These are phyloP conservation scores for Motacilla tschutschensis DNA, from an alignment of 2,113 vertebrate genomes.

Conservation along the genomic window DNA sequence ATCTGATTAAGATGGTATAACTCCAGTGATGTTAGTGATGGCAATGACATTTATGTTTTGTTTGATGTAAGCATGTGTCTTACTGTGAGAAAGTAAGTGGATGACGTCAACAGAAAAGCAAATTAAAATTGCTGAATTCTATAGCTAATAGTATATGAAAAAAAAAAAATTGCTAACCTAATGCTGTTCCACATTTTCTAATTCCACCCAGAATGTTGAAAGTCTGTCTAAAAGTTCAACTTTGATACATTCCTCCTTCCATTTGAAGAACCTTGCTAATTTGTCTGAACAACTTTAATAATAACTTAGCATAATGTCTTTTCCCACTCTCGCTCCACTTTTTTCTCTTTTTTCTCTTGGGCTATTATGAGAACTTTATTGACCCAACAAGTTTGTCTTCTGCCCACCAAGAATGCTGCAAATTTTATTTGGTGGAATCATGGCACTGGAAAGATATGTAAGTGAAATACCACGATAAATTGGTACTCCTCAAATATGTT, in stretches of 20 bases:
- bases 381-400: conserved; percentile 44
- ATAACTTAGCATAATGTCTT: conserved; percentile 12
- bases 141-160: accelerated
- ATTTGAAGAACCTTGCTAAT: background rate
- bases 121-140: background rate
- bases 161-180: background rate
- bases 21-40: background rate
- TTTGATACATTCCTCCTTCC: background rate
- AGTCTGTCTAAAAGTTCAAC: background rate
- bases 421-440: conserved; percentile 49
- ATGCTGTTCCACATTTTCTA: background rate
- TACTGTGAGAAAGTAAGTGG: background rate
- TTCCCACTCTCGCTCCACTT: conserved; percentile 6
- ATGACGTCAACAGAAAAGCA: background rate
- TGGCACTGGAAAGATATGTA: background rate
- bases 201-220: background rate
- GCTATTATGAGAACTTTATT: conserved; percentile 22
- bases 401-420: conserved; percentile 3
- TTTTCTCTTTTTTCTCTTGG: conserved; percentile 30
- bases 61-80: background rate
- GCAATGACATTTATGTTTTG: background rate
- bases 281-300: background rate
- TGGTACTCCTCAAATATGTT: conserved; percentile 15
- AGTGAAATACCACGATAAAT: conserved; percentile 52
- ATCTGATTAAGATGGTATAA: background rate